These are phyloP conservation scores for Coptodon rendalli DNA, from an alignment of 2,113 vertebrate genomes.

Conservation along the genomic window DNA sequence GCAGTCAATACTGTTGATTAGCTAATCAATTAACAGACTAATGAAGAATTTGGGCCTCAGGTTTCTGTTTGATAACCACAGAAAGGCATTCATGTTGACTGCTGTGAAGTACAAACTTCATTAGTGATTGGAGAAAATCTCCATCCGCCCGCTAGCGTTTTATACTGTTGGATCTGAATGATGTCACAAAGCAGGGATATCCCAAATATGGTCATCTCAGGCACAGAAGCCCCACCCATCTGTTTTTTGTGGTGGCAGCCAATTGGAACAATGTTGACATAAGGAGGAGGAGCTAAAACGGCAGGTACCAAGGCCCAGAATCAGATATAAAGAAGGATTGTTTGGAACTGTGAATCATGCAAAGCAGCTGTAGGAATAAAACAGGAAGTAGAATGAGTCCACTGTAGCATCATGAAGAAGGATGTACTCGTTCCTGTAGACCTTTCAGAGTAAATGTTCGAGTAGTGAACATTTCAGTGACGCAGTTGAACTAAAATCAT, in stretches of 20 bases:
- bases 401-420: fast-evolving
- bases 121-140: background rate
- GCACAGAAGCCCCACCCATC: background rate
- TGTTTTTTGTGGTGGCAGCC: background rate
- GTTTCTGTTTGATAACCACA: background rate
- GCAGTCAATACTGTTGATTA: background rate
- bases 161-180: background rate
- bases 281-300: background rate
- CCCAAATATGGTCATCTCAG: background rate
- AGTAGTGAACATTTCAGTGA: background rate
- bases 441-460: background rate
- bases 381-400: background rate
- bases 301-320: background rate
- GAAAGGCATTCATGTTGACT: fast-evolving
- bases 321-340: background rate
- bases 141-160: too few relatives aligned
- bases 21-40: background rate
- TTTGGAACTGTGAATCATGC: background rate
- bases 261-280: background rate
- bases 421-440: background rate
- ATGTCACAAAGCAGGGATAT: background rate
- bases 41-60: background rate
- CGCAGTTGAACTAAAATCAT: background rate
- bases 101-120: background rate
- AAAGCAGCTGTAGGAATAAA: background rate